A percentile compares a stretch with the other conserved stretches of the same genome.
phyloP scores from a whole-genome alignment of 2,113 vertebrate genomes.

The Apodemus speciosus region DNA sequence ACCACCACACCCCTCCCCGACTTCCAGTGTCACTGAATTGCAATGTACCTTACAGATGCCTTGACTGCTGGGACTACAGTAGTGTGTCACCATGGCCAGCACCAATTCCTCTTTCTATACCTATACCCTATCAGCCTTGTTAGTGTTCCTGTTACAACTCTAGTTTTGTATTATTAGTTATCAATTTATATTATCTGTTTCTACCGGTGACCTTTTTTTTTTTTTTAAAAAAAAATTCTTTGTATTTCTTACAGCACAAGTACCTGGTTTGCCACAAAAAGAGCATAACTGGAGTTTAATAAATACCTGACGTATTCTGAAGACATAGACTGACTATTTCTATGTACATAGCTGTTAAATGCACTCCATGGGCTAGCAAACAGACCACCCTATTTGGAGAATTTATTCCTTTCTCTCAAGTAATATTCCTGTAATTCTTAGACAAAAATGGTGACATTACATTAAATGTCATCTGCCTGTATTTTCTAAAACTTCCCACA shows the following conservation, averaged over 20 bases:
- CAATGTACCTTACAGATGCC: neutral
- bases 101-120: neutral
- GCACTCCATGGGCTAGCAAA: neutral
- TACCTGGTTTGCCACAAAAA: slow-evolving; percentile 14
- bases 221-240: neutral
- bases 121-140: neutral
- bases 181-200: slow-evolving; percentile 31
- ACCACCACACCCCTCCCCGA: neutral
- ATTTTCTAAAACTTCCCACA: slow-evolving; percentile 49
- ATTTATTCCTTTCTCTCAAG: slow-evolving; percentile 29
- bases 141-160: neutral
- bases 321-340: neutral
- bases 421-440: neutral
- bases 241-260: slow-evolving; percentile 16
- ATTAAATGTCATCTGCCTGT: neutral
- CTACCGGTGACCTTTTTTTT: neutral
- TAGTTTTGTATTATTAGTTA: neutral
- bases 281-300: neutral
- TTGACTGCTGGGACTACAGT: neutral
- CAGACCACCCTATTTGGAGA: neutral
- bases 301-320: neutral
- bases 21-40: neutral
- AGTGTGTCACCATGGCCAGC: neutral
- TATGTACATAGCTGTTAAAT: neutral
- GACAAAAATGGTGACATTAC: slow-evolving; percentile 24